These are phyloP conservation scores for Papilio polyxenes DNA, from an alignment of 1,140 invertebrate species.

Conservation along the genomic window DNA sequence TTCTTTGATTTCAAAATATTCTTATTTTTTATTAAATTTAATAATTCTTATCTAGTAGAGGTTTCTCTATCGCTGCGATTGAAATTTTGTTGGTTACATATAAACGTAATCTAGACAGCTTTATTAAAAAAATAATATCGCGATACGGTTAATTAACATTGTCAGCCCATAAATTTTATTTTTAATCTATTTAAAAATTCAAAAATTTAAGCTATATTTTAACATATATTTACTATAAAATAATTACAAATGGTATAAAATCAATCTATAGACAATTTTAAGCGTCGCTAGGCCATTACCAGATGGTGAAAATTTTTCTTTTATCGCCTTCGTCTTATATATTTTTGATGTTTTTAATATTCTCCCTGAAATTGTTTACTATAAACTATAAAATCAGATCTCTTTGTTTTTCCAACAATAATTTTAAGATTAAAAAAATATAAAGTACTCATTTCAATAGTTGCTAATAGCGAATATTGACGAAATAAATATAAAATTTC, in stretches of 20 bases:
- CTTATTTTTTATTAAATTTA: background rate
- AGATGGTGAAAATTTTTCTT: too few species aligned
- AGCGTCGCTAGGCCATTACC: too few species aligned
- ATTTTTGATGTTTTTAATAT: too few species aligned
- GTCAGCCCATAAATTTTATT: background rate
- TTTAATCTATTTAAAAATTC: background rate
- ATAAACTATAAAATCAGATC: too few species aligned
- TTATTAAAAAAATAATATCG: background rate
- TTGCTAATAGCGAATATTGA: too few species aligned
- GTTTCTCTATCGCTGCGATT: background rate
- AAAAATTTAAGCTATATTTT: background rate
- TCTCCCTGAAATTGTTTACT: too few species aligned
- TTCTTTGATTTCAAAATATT: background rate
- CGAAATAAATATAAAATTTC: too few species aligned
- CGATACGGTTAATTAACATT: background rate
- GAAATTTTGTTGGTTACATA: background rate
- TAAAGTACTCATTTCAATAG: background rate
- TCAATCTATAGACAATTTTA: background rate
- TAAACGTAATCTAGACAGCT: background rate
- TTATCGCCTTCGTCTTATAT: too few species aligned
- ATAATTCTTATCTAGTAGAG: background rate
- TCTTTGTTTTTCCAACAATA: background rate
- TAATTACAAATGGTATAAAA: background rate
- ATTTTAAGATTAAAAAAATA: background rate
- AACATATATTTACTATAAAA: background rate